Conservation (phyloP, 2,113 vertebrate genomes). For the Pelmatolapia mariae region DNA sequence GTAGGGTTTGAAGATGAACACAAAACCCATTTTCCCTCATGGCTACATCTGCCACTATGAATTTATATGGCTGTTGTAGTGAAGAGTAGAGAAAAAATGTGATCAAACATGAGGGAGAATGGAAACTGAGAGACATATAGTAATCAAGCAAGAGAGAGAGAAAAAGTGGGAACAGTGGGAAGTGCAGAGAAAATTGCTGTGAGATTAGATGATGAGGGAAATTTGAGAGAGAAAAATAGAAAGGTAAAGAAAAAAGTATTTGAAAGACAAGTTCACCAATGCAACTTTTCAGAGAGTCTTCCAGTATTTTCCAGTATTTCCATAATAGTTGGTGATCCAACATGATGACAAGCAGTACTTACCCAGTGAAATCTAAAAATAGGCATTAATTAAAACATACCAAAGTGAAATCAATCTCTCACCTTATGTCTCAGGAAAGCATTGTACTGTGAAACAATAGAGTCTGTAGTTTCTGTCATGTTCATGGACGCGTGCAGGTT, state of each 20-base stretch:
- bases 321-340: not conserved
- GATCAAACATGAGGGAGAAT: constrained; percentile 44
- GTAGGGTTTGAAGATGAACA: constrained; percentile 59
- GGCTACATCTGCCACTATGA: constrained; percentile 54
- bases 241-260: not conserved
- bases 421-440: not conserved
- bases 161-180: not conserved
- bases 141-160: constrained; percentile 4
- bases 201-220: not conserved
- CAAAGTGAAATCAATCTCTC: not conserved
- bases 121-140: constrained; percentile 19
- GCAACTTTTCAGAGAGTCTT: not conserved
- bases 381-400: not conserved
- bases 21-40: constrained; percentile 58
- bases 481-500: not conserved
- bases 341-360: not conserved
- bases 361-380: not conserved
- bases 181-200: not conserved
- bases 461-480: not conserved
- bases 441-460: not conserved
- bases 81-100: constrained; percentile 40
- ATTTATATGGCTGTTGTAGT: constrained; percentile 48
- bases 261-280: not conserved
- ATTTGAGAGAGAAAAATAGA: not conserved
- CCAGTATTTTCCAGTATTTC: not conserved